Evolutionary conservation across 2,888 invertebrate genomes (phyloP).

Genomic region (Tenthredo scrophulariae): DNA sequence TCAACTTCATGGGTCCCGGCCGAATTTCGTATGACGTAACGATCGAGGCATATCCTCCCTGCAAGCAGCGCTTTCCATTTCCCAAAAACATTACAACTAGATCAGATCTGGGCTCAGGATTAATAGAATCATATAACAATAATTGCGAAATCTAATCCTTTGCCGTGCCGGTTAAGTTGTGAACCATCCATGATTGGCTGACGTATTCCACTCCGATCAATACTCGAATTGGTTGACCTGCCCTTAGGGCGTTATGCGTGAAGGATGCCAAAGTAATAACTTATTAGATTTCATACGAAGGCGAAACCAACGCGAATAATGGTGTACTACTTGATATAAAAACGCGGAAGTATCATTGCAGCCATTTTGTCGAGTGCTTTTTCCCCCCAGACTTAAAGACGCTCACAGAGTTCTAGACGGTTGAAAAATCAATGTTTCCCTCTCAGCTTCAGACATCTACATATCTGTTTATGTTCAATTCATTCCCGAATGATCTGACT

Average conservation of each 20-base stretch:
- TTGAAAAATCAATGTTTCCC: conserved; percentile 56
- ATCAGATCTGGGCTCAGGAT: background rate
- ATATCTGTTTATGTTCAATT: conserved; percentile 3
- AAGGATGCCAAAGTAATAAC: background rate
- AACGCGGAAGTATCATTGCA: conserved; percentile 31
- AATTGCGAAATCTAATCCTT: background rate
- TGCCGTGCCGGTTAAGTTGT: background rate
- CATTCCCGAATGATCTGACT: background rate
- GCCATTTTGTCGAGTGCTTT: conserved; percentile 54
- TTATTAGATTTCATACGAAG: background rate
- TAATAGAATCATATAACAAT: background rate
- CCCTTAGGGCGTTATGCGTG: conserved; percentile 35
- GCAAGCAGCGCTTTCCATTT: background rate
- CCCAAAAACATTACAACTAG: background rate
- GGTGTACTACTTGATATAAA: background rate
- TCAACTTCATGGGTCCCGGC: background rate
- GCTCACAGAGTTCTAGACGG: conserved; percentile 31
- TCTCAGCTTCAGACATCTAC: conserved; percentile 42
- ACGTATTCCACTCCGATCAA: conserved; percentile 32
- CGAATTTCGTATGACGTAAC: conserved; percentile 21
- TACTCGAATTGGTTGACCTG: conserved; percentile 36
- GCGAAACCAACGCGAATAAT: background rate
- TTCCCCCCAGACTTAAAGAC: conserved; percentile 48
- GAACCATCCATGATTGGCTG: conserved; percentile 6
- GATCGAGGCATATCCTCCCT: background rate